Evolutionary conservation across 23 tunicate species (phyloP), one percentile per base, ranked within the genome.

Genomic region (Clavelina lepadiformis): DNA sequence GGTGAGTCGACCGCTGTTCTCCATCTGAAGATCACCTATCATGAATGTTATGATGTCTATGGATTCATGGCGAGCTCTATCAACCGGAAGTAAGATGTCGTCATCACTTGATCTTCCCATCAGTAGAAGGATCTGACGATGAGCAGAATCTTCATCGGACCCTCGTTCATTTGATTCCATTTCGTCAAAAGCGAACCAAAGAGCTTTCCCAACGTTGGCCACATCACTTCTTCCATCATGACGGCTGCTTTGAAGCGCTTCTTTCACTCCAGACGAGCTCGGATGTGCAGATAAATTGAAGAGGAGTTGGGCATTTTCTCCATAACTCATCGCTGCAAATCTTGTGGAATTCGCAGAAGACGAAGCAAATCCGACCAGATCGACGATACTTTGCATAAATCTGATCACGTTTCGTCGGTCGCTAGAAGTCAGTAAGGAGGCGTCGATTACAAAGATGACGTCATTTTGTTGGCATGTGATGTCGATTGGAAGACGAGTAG

Each of bases 181-280:
- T 3, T 51, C 24, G 44, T 81, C 28, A 28, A 59, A 20, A 28
- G 35, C 80, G 30, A 30, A 65, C 1, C 26, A 35, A 31, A 81
- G 32, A 23, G 88, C 88, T 27, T 56, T 53, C 2, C 88, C 88
- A 19, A 63, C 88, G 54, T 81, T 81, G 28, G 75, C 18, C 26
- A 72, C 57, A 28, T 23, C 25, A 18, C 36, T n/a, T 18, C 54
- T 46, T 3, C 65, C 72, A 18, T 29, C 22, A 63, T 80, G 79
- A 26, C 38, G 33, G 8, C 33, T 6, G 22, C 36, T 23, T 15
- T 61, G 37, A 6, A 80, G 5, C 8, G 62, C 56, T 13, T 61
- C 35, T 3, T 20, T 44, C 26, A 36, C 55, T 35, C 62, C 57
- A 5, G 38, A 31, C 33, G 50, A 0, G 0, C 46, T 47, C 32